A percentile compares a stretch with the other conserved stretches of the same genome.
These are phyloP conservation scores for Lagorchestes hirsutus DNA, from an alignment of 2,797 vertebrate genomes.

Conservation along the genomic window DNA sequence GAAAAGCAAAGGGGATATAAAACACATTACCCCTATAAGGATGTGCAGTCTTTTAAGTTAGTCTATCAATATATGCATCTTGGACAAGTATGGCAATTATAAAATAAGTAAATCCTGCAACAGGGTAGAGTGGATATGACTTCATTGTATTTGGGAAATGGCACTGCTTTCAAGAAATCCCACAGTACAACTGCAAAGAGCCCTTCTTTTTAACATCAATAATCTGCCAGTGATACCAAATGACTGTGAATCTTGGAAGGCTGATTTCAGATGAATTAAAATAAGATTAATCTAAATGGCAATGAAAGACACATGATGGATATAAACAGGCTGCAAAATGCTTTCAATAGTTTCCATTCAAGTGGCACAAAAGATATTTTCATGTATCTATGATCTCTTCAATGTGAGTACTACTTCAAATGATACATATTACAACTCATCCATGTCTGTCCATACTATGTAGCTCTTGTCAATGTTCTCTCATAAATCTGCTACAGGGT, in stretches of 20 bases:
- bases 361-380: neutral
- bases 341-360: neutral
- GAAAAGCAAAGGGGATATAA: neutral
- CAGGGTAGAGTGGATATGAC: neutral
- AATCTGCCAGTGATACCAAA: neutral
- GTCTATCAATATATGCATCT: neutral
- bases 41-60: neutral
- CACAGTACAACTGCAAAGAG: neutral
- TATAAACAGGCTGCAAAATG: neutral
- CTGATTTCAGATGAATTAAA: neutral
- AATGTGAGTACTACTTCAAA: neutral
- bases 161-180: neutral
- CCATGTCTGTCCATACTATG: neutral
- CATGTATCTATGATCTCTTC: neutral
- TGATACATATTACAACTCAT: neutral
- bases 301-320: neutral
- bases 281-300: neutral
- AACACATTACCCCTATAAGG: neutral
- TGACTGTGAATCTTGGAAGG: neutral
- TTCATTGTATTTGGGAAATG: neutral
- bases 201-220: neutral
- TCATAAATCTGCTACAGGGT: neutral
- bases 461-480: neutral
- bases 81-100: neutral
- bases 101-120: slow-evolving; percentile 32